Base-by-base conservation (phyloP, 2,113 vertebrate species). In the Lepus europaeus region DNA sequence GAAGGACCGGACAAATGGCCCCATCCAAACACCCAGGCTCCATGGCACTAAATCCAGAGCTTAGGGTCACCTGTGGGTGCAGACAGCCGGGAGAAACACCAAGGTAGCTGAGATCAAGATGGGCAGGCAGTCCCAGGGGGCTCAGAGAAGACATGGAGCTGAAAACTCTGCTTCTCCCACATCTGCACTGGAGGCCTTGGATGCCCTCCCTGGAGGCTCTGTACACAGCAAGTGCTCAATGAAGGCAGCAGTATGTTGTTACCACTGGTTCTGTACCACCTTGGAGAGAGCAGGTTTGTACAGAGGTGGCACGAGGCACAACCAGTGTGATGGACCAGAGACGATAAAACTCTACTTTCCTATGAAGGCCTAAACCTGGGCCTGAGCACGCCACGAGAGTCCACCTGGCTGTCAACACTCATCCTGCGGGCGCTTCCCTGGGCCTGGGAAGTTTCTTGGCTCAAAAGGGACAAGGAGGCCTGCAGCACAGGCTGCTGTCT, bases 1-100 rank as follows among this genome's bases (percentile, higher is more conserved):
- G 56, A 56, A 3, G 13, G 56, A 25, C 10, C 2, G 10, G 10
- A 53, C 11, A 16, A 17, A 29, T 9, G 56, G 59, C 2, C 0
- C 78, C 49, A 14, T 10, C 19, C 2, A 13, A 1, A 51, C 0
- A 22, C 31, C 10, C 22, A 17, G 9, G 36, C 16, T 13, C 80
- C 33, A 45, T n/a, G 23, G 16, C 1, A 22, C 5, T 27, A 27
- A 45, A 73, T 27, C 45, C 61, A 70, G 87, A 17, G 25, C 29
- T 1, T 0, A 13, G 25, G 19, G 0, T 31, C 9, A 2, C 36
- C 2, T 3, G 68, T 20, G 29, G 14, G 25, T 2, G 36, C 33
- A 9, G 9, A 49, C n/a, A 10, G 20, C 36, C 16, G 7, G 23
- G 25, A 74, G 56, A 51, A 61, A 36, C 19, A 53, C 13, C n/a